These are phyloP conservation scores for Maniola jurtina DNA, from an alignment of 1,140 invertebrate species.

Conservation along the genomic window DNA sequence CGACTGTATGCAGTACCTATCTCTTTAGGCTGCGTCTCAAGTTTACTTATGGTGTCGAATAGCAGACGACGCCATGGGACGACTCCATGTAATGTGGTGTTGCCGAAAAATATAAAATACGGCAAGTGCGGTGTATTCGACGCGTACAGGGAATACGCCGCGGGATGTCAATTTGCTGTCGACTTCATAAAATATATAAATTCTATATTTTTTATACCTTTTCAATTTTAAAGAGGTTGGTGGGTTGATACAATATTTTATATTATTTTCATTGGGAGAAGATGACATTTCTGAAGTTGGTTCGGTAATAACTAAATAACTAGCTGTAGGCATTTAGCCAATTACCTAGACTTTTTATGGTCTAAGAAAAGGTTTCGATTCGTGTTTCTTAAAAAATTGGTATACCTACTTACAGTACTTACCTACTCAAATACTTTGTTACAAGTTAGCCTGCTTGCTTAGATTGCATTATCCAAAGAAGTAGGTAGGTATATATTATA, in stretches of 20 bases:
- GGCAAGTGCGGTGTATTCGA: not conserved
- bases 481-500: no score
- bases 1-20: not conserved
- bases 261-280: no score
- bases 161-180: conserved; percentile 2
- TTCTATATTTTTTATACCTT: not conserved
- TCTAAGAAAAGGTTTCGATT: no score
- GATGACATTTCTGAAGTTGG: no score
- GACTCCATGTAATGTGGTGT: not conserved
- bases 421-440: no score
- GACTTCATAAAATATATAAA: not conserved
- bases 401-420: no score
- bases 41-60: conserved; percentile 9
- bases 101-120: conserved; percentile 10
- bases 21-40: not conserved
- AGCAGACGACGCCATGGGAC: not conserved
- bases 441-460: no score
- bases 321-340: no score
- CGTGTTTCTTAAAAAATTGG: no score
- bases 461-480: no score
- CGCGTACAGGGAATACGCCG: not conserved
- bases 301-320: no score
- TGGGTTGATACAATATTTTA: not conserved
- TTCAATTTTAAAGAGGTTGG: not conserved
- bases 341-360: no score